A percentile compares a stretch with the other conserved stretches of the same genome.
These are phyloP conservation scores for Listronotus bonariensis DNA, from an alignment of 1,140 invertebrate species.

Conservation along the genomic window DNA sequence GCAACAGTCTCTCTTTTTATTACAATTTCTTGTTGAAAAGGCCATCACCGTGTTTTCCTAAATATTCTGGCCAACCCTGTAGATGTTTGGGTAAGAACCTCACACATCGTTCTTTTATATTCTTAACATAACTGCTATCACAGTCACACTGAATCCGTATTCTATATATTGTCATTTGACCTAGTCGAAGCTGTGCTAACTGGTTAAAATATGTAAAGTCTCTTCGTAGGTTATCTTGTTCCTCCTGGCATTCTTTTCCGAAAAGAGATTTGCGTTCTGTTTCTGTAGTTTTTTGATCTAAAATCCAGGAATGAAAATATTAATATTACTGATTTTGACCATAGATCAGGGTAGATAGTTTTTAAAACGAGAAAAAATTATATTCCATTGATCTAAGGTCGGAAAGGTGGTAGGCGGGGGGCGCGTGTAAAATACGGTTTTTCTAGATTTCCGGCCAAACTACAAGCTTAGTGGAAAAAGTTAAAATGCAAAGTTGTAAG, in stretches of 20 bases:
- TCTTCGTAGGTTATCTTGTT: constrained; percentile 51
- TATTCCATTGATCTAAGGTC: too few species aligned
- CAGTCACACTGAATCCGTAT: constrained; percentile 60
- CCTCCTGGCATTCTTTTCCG: constrained; percentile 55
- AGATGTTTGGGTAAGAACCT: constrained; percentile 56
- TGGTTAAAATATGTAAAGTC: constrained; percentile 57
- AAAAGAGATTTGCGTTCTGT: constrained; percentile 40
- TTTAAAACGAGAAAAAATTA: too few species aligned
- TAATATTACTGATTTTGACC: too few species aligned
- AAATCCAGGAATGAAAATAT: background rate
- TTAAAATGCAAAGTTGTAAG: too few species aligned
- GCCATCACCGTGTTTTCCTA: constrained; percentile 59
- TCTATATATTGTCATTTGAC: constrained; percentile 64
- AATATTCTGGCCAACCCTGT: constrained; percentile 61
- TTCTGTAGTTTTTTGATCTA: constrained; percentile 36
- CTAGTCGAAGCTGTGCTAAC: constrained; percentile 56
- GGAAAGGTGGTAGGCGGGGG: too few species aligned
- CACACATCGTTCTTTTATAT: constrained; percentile 56
- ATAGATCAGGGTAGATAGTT: too few species aligned
- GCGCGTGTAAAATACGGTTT: too few species aligned
- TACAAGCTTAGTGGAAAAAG: too few species aligned
- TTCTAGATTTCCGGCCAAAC: too few species aligned
- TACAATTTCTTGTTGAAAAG: constrained; percentile 50
- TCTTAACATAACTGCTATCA: constrained; percentile 37
- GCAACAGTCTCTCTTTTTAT: background rate